These are phyloP conservation scores for Empidonax alnorum DNA, from an alignment of 2,113 vertebrate genomes.

Conservation along the genomic window DNA sequence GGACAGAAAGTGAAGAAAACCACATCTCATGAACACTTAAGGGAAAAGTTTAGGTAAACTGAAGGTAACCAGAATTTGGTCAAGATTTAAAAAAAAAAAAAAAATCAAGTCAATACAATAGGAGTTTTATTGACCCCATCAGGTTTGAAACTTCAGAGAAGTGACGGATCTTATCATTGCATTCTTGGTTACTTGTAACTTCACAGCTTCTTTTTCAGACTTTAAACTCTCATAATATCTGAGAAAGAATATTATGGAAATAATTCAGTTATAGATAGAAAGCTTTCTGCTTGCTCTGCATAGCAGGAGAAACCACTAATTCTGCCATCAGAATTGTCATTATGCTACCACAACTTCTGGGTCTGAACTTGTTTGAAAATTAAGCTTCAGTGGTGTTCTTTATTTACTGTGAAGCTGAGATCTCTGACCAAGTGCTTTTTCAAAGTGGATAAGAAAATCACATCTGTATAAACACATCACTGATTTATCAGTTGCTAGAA, in stretches of 20 bases:
- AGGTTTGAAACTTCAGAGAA: background rate
- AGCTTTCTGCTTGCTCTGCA: background rate
- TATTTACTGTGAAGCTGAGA: background rate
- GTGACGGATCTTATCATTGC: background rate
- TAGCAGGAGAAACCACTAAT: background rate
- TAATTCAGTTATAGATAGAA: background rate
- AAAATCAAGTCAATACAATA: background rate
- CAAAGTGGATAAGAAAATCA: background rate
- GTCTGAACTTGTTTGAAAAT: constrained; percentile 1
- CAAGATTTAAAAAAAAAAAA: background rate
- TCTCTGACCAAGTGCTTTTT: background rate
- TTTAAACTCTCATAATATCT: background rate
- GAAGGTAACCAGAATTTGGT: constrained; percentile 2
- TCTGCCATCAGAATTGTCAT: background rate
- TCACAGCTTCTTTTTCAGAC: background rate
- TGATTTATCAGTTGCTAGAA: background rate
- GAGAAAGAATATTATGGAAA: background rate
- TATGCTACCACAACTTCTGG: background rate
- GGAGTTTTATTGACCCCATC: background rate
- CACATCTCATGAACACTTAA: background rate
- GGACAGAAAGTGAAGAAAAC: background rate
- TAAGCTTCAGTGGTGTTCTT: background rate
- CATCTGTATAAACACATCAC: rapidly evolving
- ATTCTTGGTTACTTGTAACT: background rate
- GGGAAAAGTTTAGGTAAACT: background rate